Evolutionary conservation across 2,888 invertebrate species (phyloP).

Genomic region (Brenthis daphne): DNA sequence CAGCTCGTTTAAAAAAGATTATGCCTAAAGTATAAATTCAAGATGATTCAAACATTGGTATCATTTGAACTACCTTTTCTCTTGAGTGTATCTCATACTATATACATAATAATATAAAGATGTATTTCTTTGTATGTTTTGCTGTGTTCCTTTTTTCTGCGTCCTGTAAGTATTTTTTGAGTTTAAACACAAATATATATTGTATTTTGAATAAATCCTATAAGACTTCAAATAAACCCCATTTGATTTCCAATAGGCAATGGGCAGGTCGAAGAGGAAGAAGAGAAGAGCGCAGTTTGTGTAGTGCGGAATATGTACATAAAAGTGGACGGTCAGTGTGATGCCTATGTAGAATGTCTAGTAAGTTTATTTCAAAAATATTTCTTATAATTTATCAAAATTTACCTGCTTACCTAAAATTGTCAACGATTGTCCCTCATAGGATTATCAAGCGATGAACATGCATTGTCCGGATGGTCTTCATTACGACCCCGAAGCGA

Average conservation of each 20-base stretch:
- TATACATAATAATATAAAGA: slow-evolving; percentile 24
- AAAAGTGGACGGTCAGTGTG: slow-evolving; percentile 84
- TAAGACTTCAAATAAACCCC: not conserved
- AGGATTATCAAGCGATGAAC: slow-evolving; percentile 85
- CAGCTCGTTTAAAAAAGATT: slow-evolving; percentile 25
- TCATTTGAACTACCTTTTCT: slow-evolving; percentile 12
- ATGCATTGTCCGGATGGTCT: slow-evolving; percentile 90
- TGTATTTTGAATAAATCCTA: not conserved
- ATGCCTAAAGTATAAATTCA: slow-evolving; percentile 16
- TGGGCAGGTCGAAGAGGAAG: not conserved
- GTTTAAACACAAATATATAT: not conserved
- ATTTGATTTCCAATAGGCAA: slow-evolving; percentile 14
- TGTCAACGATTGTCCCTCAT: slow-evolving; percentile 44
- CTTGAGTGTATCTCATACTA: not conserved
- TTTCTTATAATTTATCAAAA: not conserved
- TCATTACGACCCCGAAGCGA: slow-evolving; percentile 85
- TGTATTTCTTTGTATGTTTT: slow-evolving; percentile 34
- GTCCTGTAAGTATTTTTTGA: slow-evolving; percentile 35
- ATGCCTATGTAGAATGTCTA: slow-evolving; percentile 85
- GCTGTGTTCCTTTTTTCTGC: slow-evolving; percentile 29
- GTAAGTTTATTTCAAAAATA: slow-evolving; percentile 52
- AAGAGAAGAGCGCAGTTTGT: slow-evolving; percentile 24
- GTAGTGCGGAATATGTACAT: slow-evolving; percentile 81
- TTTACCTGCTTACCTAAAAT: not conserved
- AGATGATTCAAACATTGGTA: not conserved